Conservation (phyloP, 2,888 invertebrate species). For the Gymnocheta viridis region DNA sequence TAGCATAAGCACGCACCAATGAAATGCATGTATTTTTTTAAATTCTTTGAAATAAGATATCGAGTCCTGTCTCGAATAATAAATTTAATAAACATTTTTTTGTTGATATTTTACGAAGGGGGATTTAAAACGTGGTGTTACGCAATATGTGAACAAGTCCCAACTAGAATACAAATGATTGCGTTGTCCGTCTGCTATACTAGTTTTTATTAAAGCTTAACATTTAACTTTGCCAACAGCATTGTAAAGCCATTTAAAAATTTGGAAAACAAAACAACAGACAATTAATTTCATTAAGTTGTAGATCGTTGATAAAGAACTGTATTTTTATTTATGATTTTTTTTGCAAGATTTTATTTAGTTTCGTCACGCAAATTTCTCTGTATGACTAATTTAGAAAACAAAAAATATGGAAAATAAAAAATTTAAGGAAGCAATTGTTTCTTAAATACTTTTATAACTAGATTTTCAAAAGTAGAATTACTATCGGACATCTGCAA, state of each 20-base stretch:
- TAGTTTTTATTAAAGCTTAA: too few relatives aligned
- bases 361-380: conserved; percentile 17
- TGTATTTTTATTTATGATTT: neutral
- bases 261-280: neutral
- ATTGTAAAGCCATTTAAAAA: neutral
- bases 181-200: too few relatives aligned
- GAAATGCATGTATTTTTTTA: too few relatives aligned
- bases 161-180: too few relatives aligned
- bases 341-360: neutral
- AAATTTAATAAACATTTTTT: too few relatives aligned
- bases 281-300: conserved; percentile 19
- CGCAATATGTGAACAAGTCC: too few relatives aligned
- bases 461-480: neutral
- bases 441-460: neutral
- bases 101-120: too few relatives aligned
- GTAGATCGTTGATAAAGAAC: conserved; percentile 12
- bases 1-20: too few relatives aligned
- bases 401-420: neutral
- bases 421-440: neutral
- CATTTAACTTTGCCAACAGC: neutral
- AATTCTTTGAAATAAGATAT: too few relatives aligned
- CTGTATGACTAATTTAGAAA: neutral
- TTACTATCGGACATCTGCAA: neutral
- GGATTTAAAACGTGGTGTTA: too few relatives aligned
- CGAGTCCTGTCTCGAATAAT: too few relatives aligned